These are phyloP conservation scores for Hippocampus guttulatus DNA, from an alignment of 2,113 vertebrate genomes.

Conservation along the genomic window DNA sequence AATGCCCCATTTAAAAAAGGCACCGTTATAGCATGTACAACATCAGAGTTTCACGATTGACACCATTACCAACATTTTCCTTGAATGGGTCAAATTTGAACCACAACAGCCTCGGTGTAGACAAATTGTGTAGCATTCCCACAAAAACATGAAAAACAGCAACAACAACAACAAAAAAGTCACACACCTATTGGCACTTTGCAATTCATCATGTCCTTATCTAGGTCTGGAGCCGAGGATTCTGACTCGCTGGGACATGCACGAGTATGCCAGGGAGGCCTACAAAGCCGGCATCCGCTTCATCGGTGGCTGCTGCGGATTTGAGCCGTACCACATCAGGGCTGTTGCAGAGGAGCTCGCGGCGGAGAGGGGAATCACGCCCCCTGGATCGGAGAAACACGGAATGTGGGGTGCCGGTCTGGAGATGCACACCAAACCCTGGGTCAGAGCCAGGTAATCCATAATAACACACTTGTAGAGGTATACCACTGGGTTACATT, in stretches of 20 bases:
- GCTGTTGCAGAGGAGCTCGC: constrained; percentile 88
- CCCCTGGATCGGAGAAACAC: constrained; percentile 88
- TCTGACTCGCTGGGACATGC: constrained; percentile 85
- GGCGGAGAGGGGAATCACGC: constrained; percentile 80
- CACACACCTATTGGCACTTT: constrained; percentile 1
- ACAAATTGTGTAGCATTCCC: too few species aligned
- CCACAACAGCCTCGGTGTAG: too few species aligned
- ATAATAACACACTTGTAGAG: not conserved
- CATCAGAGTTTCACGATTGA: too few species aligned
- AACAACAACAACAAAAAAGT: too few species aligned
- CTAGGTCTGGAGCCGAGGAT: constrained; percentile 82
- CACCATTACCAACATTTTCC: too few species aligned
- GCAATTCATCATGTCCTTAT: not conserved
- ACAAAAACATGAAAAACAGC: too few species aligned
- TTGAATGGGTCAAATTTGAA: too few species aligned
- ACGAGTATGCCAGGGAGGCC: constrained; percentile 84
- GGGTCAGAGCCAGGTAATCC: constrained; percentile 90
- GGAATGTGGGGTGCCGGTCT: constrained; percentile 85
- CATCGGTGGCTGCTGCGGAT: constrained; percentile 96
- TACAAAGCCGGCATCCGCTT: constrained; percentile 83
- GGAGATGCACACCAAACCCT: constrained; percentile 97
- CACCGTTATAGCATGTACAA: too few species aligned
- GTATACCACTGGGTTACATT: not conserved
- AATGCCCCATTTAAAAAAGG: too few species aligned
- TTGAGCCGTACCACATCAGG: constrained; percentile 90